A percentile compares a stretch with the other conserved stretches of the same genome.
Conservation (phyloP, 2,797 vertebrate species). For the Botia almorhae region DNA sequence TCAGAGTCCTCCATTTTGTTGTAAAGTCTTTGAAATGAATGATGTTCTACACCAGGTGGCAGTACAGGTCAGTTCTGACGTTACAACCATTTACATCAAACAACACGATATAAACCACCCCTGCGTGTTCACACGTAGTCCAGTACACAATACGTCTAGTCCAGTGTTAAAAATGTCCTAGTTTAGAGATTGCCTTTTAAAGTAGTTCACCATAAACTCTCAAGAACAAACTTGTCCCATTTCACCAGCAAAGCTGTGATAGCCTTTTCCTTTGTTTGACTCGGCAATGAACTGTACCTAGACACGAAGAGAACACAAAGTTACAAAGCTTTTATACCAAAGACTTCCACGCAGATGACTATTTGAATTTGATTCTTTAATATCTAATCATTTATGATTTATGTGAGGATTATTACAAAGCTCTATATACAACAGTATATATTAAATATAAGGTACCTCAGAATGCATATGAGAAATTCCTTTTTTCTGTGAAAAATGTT, state of each 20-base stretch:
- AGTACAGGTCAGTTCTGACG: constrained; percentile 13
- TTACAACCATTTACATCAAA: not conserved
- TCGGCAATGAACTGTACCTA: constrained; percentile 86
- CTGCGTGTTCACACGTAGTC: not conserved
- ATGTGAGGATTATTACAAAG: too few relatives aligned
- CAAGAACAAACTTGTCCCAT: constrained; percentile 87
- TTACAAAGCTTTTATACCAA: not conserved
- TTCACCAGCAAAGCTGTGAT: constrained; percentile 77
- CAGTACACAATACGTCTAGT: constrained; percentile 3
- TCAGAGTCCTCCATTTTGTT: constrained; percentile 23
- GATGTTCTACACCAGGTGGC: constrained; percentile 28
- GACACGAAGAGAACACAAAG: constrained; percentile 49
- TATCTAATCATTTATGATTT: too few relatives aligned
- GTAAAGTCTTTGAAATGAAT: not conserved
- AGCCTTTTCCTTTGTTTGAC: constrained; percentile 71
- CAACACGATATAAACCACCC: not conserved
- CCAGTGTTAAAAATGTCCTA: not conserved
- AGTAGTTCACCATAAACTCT: constrained; percentile 59
- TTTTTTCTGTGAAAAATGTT: too few relatives aligned
- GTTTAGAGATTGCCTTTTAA: not conserved
- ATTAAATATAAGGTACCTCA: not conserved
- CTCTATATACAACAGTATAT: too few relatives aligned
- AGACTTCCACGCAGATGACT: not conserved
- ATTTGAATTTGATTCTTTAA: too few relatives aligned
- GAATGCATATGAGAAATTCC: not conserved